Evolutionary conservation across 2,888 invertebrate genomes (phyloP), one percentile per base, ranked within the genome.

Genomic region (Tenthredo distinguenda): DNA sequence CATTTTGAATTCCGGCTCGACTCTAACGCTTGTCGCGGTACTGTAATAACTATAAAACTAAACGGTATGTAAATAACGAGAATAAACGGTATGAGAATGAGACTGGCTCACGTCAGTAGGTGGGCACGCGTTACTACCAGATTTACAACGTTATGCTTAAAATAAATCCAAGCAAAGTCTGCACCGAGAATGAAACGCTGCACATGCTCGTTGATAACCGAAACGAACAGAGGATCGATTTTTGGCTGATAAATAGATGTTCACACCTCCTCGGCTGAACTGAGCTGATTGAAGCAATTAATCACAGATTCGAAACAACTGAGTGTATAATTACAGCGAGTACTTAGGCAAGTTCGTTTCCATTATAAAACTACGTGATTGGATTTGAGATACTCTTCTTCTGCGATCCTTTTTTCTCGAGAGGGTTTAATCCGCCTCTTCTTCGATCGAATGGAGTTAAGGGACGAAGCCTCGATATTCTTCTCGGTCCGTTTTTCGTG

Each of bases 21-120:
- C 74, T 74, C 7, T 40, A 21, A 21, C 40, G 43, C 68, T 68
- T 68, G n/a, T 77, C 77, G 50, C 34, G 26, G 43, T 43, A 21
- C 26, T 55, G 6, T n/a, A 40, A 81, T 81, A 81, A 81, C 81
- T 50, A 81, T 81, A 81, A 81, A 81, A 62, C 40, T 37, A 58
- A 81, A 81, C 81, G 81, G 37, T 34, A 21, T 50, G 81, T 62
- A 81, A 81, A 62, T 50, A 31, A 62, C 18, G 37, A 15, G 6
- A 81, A 26, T 62, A 62, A 62, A 81, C 34, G 58, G 26, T 50
- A 72, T 40, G 50, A 50, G 50, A 50, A 47, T 31, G 15, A 50
- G 26, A 50, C 47, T 9, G 55, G 1, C 18, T 77, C 18, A 1
- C 77, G 68, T 18, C 1, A 3, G 68, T 26, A 43, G 43, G 12